These are phyloP conservation scores for Balaeniceps rex DNA, from an alignment of 2,113 vertebrate species.

Conservation along the genomic window DNA sequence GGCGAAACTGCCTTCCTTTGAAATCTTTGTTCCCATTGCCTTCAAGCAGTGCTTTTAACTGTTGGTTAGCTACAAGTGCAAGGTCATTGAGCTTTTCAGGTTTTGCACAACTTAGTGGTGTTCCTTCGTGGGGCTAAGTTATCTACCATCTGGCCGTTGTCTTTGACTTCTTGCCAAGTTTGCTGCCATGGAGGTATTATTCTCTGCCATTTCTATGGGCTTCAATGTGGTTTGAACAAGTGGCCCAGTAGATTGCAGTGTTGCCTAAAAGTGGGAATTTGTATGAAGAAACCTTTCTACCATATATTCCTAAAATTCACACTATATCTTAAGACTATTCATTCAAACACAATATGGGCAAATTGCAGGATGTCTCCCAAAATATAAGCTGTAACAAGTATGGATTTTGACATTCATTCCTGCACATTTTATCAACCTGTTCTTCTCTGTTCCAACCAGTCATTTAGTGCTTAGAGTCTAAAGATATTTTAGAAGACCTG, in stretches of 20 bases:
- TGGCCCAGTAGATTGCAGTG: not conserved
- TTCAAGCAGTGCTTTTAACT: not conserved
- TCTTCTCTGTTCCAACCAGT: not conserved
- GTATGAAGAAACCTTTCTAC: not conserved
- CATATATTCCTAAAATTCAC: not conserved
- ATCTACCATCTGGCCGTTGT: not conserved
- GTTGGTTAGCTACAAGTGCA: not conserved
- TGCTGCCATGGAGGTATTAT: not conserved
- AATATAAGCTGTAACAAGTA: not conserved
- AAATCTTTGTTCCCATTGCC: not conserved
- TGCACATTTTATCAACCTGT: not conserved
- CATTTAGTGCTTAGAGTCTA: not conserved
- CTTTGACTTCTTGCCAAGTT: not conserved
- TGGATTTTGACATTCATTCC: not conserved
- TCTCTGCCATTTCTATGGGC: not conserved
- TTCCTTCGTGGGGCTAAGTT: not conserved
- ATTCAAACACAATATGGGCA: not conserved
- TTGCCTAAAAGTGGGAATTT: not conserved
- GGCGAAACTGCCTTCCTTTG: not conserved
- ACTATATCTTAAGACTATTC: not conserved
- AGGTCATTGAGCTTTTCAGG: not conserved
- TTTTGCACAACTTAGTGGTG: not conserved
- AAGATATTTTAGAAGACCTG: not conserved
- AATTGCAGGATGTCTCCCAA: conserved; percentile 5
- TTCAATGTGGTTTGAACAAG: not conserved